These are phyloP conservation scores for Pachyramphus minor DNA, from an alignment of 2,113 vertebrate genomes.

Conservation along the genomic window DNA sequence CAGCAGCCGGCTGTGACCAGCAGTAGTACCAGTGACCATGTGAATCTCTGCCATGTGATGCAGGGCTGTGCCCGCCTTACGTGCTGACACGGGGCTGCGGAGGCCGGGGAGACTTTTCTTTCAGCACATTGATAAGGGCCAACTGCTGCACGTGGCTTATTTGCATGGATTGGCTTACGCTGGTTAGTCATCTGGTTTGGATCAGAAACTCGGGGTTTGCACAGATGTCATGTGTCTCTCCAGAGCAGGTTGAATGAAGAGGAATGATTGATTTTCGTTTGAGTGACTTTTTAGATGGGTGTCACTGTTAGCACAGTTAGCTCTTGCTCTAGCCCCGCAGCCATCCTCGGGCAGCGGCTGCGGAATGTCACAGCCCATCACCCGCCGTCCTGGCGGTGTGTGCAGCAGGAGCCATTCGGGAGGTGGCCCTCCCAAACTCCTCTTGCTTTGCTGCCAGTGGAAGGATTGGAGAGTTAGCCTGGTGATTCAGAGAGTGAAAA, in stretches of 20 bases:
- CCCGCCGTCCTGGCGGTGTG: fast-evolving
- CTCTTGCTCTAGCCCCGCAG: background rate
- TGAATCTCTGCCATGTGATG: conserved; percentile 34
- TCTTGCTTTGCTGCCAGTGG: background rate
- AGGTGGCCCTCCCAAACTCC: background rate
- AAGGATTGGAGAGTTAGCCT: background rate
- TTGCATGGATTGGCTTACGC: background rate
- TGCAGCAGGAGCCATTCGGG: background rate
- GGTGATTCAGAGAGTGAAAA: background rate
- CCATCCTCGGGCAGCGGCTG: background rate
- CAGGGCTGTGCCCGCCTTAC: background rate
- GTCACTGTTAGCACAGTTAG: fast-evolving
- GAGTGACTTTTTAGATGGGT: background rate
- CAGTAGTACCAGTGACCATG: background rate
- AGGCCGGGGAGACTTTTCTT: background rate
- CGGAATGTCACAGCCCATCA: background rate
- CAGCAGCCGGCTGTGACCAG: conserved; percentile 21
- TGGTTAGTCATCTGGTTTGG: background rate
- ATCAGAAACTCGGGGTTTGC: background rate
- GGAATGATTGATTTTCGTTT: background rate
- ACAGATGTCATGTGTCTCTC: background rate
- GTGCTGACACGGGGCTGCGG: background rate
- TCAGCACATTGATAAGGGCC: background rate
- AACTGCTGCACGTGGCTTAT: background rate
- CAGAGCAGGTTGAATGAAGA: background rate